A percentile compares a stretch with the other conserved stretches of the same genome.
Conservation (phyloP, 2,888 invertebrate species). For the Helleia helle region DNA sequence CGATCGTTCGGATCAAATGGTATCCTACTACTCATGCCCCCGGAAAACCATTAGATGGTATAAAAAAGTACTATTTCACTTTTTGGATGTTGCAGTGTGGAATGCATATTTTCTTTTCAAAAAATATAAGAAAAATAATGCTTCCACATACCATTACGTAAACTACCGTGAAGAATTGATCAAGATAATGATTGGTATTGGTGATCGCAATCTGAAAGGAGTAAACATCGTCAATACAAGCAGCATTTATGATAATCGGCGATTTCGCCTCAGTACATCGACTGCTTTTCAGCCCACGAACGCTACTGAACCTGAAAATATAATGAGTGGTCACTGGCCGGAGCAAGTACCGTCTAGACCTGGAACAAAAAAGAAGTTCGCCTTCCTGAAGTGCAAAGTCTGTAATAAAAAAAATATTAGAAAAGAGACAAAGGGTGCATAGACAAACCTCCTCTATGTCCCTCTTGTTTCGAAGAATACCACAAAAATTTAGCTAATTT, state of each 20-base stretch:
- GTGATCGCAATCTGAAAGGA: background rate
- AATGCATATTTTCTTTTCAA: conserved; percentile 4
- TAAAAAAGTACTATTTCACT: conserved; percentile 13
- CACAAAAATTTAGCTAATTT: background rate
- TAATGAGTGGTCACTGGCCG: conserved; percentile 18
- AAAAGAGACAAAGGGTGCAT: conserved; percentile 19
- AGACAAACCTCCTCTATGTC: conserved; percentile 19
- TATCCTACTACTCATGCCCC: conserved; percentile 15
- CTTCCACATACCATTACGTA: background rate
- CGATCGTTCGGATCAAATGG: conserved; percentile 16
- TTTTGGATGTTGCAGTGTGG: conserved; percentile 14
- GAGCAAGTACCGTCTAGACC: conserved; percentile 14
- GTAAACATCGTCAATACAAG: background rate
- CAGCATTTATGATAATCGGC: conserved; percentile 5
- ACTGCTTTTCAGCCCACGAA: background rate
- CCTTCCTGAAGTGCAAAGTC: conserved; percentile 20
- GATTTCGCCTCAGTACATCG: background rate
- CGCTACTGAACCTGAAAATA: background rate
- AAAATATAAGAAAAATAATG: conserved; percentile 6
- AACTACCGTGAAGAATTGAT: conserved; percentile 4
- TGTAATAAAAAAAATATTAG: conserved; percentile 19
- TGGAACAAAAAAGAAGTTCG: conserved; percentile 13
- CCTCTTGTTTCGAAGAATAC: conserved; percentile 16
- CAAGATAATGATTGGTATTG: background rate
- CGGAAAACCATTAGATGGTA: conserved; percentile 15